Conservation (phyloP, 2,113 vertebrate genomes). For the Xerus inauris region DNA sequence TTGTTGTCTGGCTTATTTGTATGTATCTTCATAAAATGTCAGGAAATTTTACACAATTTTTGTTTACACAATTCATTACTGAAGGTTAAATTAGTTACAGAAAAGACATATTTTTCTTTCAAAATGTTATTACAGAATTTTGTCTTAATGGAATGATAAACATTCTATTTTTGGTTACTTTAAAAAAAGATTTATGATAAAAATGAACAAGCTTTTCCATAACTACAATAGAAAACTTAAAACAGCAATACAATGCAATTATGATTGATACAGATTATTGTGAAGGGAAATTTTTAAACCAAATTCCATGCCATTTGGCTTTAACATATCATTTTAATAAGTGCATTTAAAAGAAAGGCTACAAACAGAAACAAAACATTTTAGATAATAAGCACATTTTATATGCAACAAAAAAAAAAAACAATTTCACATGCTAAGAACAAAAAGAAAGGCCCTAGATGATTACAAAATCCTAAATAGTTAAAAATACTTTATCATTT, state of each 20-base stretch:
- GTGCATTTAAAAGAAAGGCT: slow-evolving; percentile 23
- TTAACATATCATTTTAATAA: slow-evolving; percentile 63
- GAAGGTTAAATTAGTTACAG: slow-evolving; percentile 77
- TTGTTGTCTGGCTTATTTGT: slow-evolving; percentile 69
- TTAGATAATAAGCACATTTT: background rate
- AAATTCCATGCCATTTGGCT: slow-evolving; percentile 21
- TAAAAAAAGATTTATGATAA: slow-evolving; percentile 41
- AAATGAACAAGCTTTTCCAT: slow-evolving; percentile 13
- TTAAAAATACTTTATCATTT: slow-evolving; percentile 10
- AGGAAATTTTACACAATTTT: slow-evolving; percentile 68
- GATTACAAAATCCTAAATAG: background rate
- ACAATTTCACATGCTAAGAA: slow-evolving; percentile 2
- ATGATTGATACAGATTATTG: slow-evolving; percentile 6
- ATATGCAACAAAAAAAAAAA: background rate
- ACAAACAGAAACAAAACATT: slow-evolving; percentile 27
- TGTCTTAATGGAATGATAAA: slow-evolving; percentile 62
- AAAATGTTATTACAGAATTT: slow-evolving; percentile 67
- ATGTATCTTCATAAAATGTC: slow-evolving; percentile 79
- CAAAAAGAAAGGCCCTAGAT: slow-evolving; percentile 44
- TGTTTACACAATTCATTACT: slow-evolving; percentile 70
- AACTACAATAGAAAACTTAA: slow-evolving; percentile 55
- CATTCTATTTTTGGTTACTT: background rate
- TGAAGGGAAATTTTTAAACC: slow-evolving; percentile 28
- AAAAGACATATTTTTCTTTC: slow-evolving; percentile 61
- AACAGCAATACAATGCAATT: slow-evolving; percentile 36